Evolutionary conservation across 2,888 invertebrate genomes (phyloP), one percentile per base, ranked within the genome.

Genomic region (Mythimna albipuncta): DNA sequence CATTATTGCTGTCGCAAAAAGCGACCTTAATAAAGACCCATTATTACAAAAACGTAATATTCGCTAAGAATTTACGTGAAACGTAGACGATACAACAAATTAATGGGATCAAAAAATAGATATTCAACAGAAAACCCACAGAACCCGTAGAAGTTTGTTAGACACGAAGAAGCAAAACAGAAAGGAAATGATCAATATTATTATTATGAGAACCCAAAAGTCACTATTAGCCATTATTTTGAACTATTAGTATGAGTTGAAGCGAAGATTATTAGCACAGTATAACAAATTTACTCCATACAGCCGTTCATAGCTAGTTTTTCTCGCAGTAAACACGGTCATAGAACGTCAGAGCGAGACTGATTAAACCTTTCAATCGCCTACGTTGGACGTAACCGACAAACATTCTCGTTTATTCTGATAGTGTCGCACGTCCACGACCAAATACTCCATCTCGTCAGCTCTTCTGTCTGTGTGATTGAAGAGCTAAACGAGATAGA

Each of bases 181-280:
- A 79, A 76, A 64, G 32, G 58, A 58, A 72, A 69, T 72, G 66
- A 66, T 66, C 4, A 38, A 38, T 38, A 38, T 9, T 38, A 57
- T 74, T 62, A 69, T 68, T 32, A 79, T 68, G 69, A 72, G 66
- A 73, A 77, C 74, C 84, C 69, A 73, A 81, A 77, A 82, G 54
- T 69, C 41, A 55, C 69, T 69, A 72, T 58, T 26, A 69, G 57
- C 64, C 47, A 67, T 69, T n/a, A 32, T 61, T 57, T 1, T 50
- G 59, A 70, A 68, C 63, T 52, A 81, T 82, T 72, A 79, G 73
- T 86, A 62, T 81, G 74, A 84, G 16, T 67, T 75, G 59, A 83
- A 83, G 82, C 82, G 50, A 76, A 80, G 73, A 72, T 64, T 66
- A 80, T 77, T 78, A 73, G 55, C 69, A 81, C 80, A 81, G 80